Percentiles rank a stretch among this genome's conserved stretches.
phyloP scores from a whole-genome alignment of 2,113 vertebrate genomes.

The Lophochroa leadbeateri region DNA sequence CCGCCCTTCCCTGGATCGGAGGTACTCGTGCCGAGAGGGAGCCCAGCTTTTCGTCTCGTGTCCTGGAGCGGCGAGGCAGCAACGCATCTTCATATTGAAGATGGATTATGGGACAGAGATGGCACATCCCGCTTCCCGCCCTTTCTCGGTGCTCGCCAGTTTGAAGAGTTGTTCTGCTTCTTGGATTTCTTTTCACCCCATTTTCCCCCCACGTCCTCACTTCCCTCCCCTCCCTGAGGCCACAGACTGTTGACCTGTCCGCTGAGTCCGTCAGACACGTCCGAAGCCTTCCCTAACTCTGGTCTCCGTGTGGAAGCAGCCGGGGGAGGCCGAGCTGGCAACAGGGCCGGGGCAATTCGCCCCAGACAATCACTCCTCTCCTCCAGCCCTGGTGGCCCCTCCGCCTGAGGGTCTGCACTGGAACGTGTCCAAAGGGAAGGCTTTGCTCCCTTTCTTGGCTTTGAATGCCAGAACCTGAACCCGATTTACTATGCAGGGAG shows the following conservation, averaged over 20 bases:
- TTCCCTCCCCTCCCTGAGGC: slow-evolving; percentile 38
- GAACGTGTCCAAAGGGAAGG: slow-evolving; percentile 67
- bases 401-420: slow-evolving; percentile 62
- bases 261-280: slow-evolving; percentile 25
- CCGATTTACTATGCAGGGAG: slow-evolving; percentile 67
- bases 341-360: neutral
- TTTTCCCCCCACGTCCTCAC: slow-evolving; percentile 55
- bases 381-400: slow-evolving; percentile 35
- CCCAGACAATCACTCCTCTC: slow-evolving; percentile 67
- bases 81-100: slow-evolving; percentile 99
- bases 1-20: slow-evolving; percentile 68
- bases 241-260: slow-evolving; percentile 49
- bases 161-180: slow-evolving; percentile 71
- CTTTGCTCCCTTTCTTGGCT: slow-evolving; percentile 67
- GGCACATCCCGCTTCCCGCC: slow-evolving; percentile 51
- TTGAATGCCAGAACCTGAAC: slow-evolving; percentile 60
- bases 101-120: slow-evolving; percentile 84
- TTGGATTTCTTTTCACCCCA: slow-evolving; percentile 66
- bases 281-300: slow-evolving; percentile 34
- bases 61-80: slow-evolving; percentile 72
- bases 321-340: neutral
- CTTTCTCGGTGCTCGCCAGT: slow-evolving; percentile 53
- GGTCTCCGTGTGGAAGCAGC: neutral
- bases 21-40: slow-evolving; percentile 67
- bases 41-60: slow-evolving; percentile 46